Percentiles rank a stretch among this genome's conserved stretches.
Conservation (phyloP, 2,888 invertebrate species). For the Luperina nickerlii region DNA sequence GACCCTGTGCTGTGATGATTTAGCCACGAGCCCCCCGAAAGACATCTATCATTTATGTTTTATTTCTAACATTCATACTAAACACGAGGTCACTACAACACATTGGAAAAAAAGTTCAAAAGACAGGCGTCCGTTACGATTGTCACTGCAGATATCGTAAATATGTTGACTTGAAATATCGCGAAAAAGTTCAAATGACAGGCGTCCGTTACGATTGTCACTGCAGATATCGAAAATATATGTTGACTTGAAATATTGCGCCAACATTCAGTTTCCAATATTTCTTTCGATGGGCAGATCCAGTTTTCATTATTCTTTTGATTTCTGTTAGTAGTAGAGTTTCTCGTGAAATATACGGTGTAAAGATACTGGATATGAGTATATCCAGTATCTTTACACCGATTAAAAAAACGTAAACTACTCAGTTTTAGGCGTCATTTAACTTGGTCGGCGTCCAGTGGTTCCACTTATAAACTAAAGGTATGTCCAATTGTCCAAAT, state of each 20-base stretch:
- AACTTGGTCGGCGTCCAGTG: not conserved
- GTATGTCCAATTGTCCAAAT: too few relatives aligned
- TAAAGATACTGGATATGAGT: too few relatives aligned
- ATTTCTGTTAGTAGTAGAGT: not conserved
- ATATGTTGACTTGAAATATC: not conserved
- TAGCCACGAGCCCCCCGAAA: not conserved
- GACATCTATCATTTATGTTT: not conserved
- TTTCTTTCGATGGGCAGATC: not conserved
- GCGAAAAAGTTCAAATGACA: not conserved
- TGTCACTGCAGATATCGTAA: conserved; percentile 8
- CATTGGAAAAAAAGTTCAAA: conserved; percentile 6
- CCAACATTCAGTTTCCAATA: not conserved
- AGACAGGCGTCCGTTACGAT: conserved; percentile 8
- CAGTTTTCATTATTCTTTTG: conserved; percentile 1
- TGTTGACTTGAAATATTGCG: conserved; percentile 2
- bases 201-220: not conserved
- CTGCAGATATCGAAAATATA: conserved; percentile 19
- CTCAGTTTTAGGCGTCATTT: not conserved
- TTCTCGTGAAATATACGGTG: not conserved
- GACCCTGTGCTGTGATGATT: not conserved
- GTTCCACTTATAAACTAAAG: not conserved
- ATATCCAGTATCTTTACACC: too few relatives aligned
- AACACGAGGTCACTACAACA: not conserved
- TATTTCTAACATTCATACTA: conserved; percentile 7
- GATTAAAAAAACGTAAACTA: too few relatives aligned